Conservation (phyloP, 1,140 invertebrate genomes). For the Drosophila virilis region DNA sequence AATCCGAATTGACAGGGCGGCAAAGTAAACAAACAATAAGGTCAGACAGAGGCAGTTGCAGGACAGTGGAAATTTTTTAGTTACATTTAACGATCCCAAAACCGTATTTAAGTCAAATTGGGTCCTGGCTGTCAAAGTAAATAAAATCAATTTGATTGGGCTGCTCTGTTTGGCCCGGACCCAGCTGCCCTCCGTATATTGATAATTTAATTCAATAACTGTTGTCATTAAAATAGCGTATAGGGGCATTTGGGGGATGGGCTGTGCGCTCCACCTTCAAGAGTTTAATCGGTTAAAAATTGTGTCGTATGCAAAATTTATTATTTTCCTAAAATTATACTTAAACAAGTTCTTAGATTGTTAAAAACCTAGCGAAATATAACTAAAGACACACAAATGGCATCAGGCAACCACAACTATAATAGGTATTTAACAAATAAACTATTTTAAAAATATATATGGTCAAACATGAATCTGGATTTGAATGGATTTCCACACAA, state of each 20-base stretch:
- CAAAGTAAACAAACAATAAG: conserved; percentile 67
- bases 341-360: too few relatives aligned
- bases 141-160: conserved; percentile 80
- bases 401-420: too few relatives aligned
- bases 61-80: conserved; percentile 66
- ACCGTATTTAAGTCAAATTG: conserved; percentile 78
- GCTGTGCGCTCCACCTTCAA: too few relatives aligned
- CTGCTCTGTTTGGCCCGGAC: conserved; percentile 50
- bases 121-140: conserved; percentile 73
- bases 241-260: conserved; percentile 23
- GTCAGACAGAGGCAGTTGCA: conserved; percentile 22
- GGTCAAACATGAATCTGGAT: too few relatives aligned
- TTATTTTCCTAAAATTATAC: too few relatives aligned
- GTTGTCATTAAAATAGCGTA: conserved; percentile 75
- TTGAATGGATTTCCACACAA: too few relatives aligned
- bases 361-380: too few relatives aligned
- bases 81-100: conserved; percentile 80
- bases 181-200: conserved; percentile 63
- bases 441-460: too few relatives aligned
- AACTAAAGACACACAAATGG: too few relatives aligned
- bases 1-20: conserved; percentile 3
- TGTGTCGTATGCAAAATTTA: too few relatives aligned
- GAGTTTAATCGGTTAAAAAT: too few relatives aligned
- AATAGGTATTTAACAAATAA: too few relatives aligned
- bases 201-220: conserved; percentile 80